Base-by-base conservation (phyloP, 2,888 invertebrate genomes). In the Heteropelma amictum region DNA sequence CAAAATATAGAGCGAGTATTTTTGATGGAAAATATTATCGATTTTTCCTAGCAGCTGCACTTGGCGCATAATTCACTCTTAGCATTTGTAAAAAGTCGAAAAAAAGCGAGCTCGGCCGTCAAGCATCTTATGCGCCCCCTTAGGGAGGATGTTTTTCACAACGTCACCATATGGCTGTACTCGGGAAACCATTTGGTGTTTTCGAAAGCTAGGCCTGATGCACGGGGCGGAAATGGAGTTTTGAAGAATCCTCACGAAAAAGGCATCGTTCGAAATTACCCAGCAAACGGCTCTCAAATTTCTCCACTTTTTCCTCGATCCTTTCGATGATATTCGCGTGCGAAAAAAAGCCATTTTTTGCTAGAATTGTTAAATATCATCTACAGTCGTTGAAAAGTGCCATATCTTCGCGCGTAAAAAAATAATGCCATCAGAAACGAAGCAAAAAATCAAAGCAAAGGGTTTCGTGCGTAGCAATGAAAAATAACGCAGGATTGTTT, bases 151-250 rank as follows among this genome's bases (percentile, higher is more conserved):
- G 26, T 33, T 49, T 42, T 26, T 35, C 47, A 35, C 26, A 10
- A 19, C 45, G 60, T 23, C 12, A 51, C 35, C 60, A 72, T 65
- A 68, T 60, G 58, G 60, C 42, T 30, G 12, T 19, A n/a, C n/a
- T 38, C 38, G 56, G 21, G 42, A 40, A 60, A 35, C 33, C 60
- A 28, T 60, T 65, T 45, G 10, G 23, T 53, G 26, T 45, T 72
- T 53, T 53, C 54, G 14, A 28, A 63, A 28, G 23, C 21, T 21
- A 53, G 40, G 6, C 17, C 42, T 47, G 8, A n/a, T 12, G 23
- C n/a, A 12, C 49, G n/a, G 30, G 14, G 30, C 33, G 64, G 38
- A 51, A 47, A 28, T 28, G 49, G 47, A 38, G n/a, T 40, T 6
- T 40, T 58, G 14, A 14, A 28, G 54, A 49, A 19, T 12, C 8